Evolutionary conservation across 2,888 invertebrate species (phyloP).

Genomic region (Sesia bembeciformis): DNA sequence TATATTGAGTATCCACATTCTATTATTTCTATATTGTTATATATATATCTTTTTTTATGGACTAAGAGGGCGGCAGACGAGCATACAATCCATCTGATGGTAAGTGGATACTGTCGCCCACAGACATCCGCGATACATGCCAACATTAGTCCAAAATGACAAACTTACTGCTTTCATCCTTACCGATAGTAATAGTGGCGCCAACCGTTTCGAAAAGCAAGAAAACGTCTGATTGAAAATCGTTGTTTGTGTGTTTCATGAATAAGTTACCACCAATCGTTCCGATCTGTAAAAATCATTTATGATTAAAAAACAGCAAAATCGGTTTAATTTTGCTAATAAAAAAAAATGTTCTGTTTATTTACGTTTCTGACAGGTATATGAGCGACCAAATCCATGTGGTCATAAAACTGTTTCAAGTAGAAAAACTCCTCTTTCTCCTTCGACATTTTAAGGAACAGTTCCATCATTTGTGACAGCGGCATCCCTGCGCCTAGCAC

Average conservation of each 20-base stretch:
- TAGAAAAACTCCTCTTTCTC: slow-evolving; percentile 73
- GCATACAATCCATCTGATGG: too few relatives aligned
- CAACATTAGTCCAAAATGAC: too few relatives aligned
- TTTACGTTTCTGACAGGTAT: slow-evolving; percentile 83
- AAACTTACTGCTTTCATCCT: too few relatives aligned
- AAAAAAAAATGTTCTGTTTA: background rate
- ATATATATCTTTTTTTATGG: too few relatives aligned
- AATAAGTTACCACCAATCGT: slow-evolving; percentile 81
- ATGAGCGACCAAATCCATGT: slow-evolving; percentile 82
- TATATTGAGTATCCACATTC: too few relatives aligned
- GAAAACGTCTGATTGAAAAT: slow-evolving; percentile 87
- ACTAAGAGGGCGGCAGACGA: too few relatives aligned
- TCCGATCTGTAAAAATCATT: slow-evolving; percentile 67
- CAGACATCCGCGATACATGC: too few relatives aligned
- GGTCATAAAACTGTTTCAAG: slow-evolving; percentile 74
- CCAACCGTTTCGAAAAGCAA: slow-evolving; percentile 75
- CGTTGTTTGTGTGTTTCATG: slow-evolving; percentile 78
- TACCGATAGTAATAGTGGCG: slow-evolving; percentile 57
- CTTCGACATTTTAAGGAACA: slow-evolving; percentile 46
- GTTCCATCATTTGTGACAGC: slow-evolving; percentile 53
- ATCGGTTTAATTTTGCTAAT: too few relatives aligned
- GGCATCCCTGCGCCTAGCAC: slow-evolving; percentile 54
- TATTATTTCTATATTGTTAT: too few relatives aligned
- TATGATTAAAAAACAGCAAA: too few relatives aligned
- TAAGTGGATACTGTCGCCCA: too few relatives aligned